Conservation (phyloP, 1,140 invertebrate genomes). For the Drosophila tani region DNA sequence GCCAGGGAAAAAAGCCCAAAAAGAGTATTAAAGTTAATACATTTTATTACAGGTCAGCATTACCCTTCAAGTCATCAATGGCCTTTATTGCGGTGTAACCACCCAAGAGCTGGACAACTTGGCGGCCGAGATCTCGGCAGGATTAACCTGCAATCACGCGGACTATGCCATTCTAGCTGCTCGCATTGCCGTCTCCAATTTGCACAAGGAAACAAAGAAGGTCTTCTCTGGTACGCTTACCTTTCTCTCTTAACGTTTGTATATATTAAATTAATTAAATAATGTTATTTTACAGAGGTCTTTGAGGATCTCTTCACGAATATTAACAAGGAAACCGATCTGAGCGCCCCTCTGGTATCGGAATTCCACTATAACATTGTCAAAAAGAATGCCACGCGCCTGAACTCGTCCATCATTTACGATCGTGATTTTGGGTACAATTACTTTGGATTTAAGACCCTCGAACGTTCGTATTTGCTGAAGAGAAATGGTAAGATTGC, state of each 20-base stretch:
- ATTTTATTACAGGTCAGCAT: constrained; percentile 88
- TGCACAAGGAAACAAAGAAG: constrained; percentile 98
- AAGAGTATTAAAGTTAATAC: not conserved
- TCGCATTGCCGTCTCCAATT: constrained; percentile 97
- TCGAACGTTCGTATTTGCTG: constrained; percentile 97
- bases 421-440: constrained; percentile 99
- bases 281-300: constrained; percentile 90
- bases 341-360: constrained; percentile 93
- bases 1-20: no score
- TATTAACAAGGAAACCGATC: constrained; percentile 90
- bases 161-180: constrained; percentile 99
- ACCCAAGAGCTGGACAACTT: constrained; percentile 98
- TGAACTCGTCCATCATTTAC: constrained; percentile 99
- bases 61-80: constrained; percentile 95
- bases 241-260: no score
- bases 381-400: constrained; percentile 92
- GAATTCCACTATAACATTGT: constrained; percentile 94
- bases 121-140: constrained; percentile 98
- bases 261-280: not conserved
- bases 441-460: constrained; percentile 99
- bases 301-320: constrained; percentile 94
- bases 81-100: constrained; percentile 97
- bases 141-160: constrained; percentile 97
- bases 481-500: constrained; percentile 97
- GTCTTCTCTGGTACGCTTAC: constrained; percentile 91